Percentiles rank a stretch among this genome's conserved stretches.
These are phyloP conservation scores for Cantharis rustica DNA, from an alignment of 2,888 invertebrate genomes.

Conservation along the genomic window DNA sequence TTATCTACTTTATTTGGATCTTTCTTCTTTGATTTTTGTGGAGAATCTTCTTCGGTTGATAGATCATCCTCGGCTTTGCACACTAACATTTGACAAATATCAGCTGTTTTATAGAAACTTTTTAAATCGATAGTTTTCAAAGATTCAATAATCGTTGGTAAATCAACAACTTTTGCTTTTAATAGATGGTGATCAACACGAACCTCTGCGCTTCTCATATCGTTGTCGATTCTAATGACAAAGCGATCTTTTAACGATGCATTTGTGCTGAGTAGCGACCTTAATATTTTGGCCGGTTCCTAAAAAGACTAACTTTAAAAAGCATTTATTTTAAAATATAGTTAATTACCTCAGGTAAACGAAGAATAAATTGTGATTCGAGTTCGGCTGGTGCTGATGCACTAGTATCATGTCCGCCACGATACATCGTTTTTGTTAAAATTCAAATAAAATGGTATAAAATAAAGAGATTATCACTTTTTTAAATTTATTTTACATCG, in stretches of 20 bases:
- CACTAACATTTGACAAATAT: conserved; percentile 90
- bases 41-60: conserved; percentile 77
- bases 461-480: background rate
- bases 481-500: background rate
- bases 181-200: conserved; percentile 87
- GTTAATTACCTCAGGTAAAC: conserved; percentile 43
- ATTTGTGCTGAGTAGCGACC: conserved; percentile 77
- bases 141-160: conserved; percentile 91
- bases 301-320: conserved; percentile 27
- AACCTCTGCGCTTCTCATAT: conserved; percentile 87
- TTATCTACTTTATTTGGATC: conserved; percentile 82
- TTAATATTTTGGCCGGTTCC: conserved; percentile 75
- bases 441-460: background rate
- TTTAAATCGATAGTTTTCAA: conserved; percentile 95
- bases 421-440: conserved; percentile 28
- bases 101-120: conserved; percentile 97
- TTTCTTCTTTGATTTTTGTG: conserved; percentile 80
- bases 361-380: conserved; percentile 50
- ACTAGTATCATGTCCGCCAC: conserved; percentile 19
- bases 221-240: conserved; percentile 82
- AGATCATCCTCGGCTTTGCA: conserved; percentile 89
- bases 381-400: conserved; percentile 44
- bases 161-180: conserved; percentile 86
- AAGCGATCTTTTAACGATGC: conserved; percentile 83
- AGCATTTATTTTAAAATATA: background rate